Evolutionary conservation across 2,888 invertebrate genomes (phyloP).

Genomic region (Drepana falcataria): DNA sequence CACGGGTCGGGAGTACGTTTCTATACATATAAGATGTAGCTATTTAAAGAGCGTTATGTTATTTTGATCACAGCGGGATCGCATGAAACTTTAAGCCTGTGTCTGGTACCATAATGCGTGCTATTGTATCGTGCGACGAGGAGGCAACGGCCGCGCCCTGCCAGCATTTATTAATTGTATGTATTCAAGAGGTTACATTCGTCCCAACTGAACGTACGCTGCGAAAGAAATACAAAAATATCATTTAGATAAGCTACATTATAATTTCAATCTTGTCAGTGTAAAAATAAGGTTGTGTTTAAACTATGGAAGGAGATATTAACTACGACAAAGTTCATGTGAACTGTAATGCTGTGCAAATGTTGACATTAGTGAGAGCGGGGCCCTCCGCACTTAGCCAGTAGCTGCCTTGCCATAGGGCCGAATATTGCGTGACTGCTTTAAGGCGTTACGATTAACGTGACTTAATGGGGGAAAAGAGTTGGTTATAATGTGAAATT

Average conservation of each 20-base stretch:
- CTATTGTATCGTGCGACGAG: not conserved
- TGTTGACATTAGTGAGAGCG: not conserved
- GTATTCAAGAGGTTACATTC: not conserved
- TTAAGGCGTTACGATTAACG: too few species aligned
- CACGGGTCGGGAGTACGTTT: not conserved
- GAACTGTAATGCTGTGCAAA: not conserved
- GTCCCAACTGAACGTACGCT: not conserved
- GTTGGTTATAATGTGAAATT: too few species aligned
- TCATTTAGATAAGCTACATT: not conserved
- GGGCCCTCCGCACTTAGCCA: too few species aligned
- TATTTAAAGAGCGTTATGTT: not conserved
- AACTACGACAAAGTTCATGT: not conserved
- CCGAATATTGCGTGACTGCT: too few species aligned
- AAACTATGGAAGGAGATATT: not conserved
- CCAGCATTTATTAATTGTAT: too few species aligned
- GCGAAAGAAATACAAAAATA: not conserved
- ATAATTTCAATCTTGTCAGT: not conserved
- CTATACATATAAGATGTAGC: not conserved
- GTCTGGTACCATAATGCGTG: not conserved
- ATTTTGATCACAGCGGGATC: not conserved
- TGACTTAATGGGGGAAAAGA: too few species aligned
- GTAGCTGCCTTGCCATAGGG: too few species aligned
- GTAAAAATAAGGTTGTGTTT: not conserved
- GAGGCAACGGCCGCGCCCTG: too few species aligned
- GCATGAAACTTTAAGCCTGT: not conserved